These are phyloP conservation scores for Cirrhinus molitorella DNA, from an alignment of 2,797 vertebrate genomes.

Conservation along the genomic window DNA sequence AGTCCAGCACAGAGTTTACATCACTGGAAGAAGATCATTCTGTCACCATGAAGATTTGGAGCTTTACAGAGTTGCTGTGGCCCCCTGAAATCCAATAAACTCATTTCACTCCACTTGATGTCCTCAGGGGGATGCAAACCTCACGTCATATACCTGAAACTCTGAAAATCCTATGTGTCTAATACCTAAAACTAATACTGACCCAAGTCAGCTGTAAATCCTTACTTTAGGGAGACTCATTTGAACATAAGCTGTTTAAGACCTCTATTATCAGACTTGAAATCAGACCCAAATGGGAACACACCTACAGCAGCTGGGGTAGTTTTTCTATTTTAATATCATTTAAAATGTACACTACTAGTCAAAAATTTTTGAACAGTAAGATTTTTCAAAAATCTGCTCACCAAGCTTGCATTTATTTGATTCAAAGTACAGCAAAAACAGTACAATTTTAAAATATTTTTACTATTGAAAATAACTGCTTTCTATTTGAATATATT, in stretches of 20 bases:
- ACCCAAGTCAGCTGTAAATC: conserved; percentile 32
- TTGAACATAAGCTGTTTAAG: conserved; percentile 45
- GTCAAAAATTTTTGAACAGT: too few species aligned
- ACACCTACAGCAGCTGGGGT: background rate
- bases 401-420: too few species aligned
- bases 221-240: conserved; percentile 11
- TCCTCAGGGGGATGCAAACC: background rate
- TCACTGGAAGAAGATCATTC: background rate
- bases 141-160: background rate
- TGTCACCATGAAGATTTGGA: conserved; percentile 10
- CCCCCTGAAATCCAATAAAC: conserved; percentile 28
- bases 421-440: too few species aligned
- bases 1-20: background rate
- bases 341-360: too few species aligned
- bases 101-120: conserved; percentile 16
- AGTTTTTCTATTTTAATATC: too few species aligned
- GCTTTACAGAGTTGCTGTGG: background rate
- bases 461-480: too few species aligned
- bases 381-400: too few species aligned
- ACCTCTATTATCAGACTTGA: conserved; percentile 26
- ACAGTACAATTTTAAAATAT: too few species aligned
- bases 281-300: background rate
- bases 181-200: background rate
- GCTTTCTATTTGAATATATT: too few species aligned
- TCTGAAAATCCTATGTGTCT: conserved; percentile 1